Evolutionary conservation across 2,113 vertebrate species (phyloP).

Genomic region (Excalfactoria chinensis): DNA sequence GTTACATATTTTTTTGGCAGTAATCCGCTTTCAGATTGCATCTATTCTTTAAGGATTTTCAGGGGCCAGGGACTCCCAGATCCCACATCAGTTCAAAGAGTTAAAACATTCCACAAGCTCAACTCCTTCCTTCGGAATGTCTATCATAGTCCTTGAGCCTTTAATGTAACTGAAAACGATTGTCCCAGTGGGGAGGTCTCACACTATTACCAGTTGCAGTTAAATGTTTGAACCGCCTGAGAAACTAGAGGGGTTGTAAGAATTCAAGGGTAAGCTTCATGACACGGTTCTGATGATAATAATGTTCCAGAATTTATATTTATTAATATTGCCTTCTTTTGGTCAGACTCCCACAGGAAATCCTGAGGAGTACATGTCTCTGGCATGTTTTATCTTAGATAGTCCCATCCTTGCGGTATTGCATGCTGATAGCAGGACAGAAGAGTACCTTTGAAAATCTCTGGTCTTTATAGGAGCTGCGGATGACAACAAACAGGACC

Average conservation of each 20-base stretch:
- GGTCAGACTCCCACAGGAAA: slow-evolving; percentile 84
- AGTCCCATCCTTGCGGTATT: slow-evolving; percentile 78
- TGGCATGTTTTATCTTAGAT: slow-evolving; percentile 83
- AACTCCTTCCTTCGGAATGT: slow-evolving; percentile 71
- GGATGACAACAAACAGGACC: slow-evolving; percentile 86
- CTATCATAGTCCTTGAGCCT: slow-evolving; percentile 74
- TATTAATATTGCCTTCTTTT: slow-evolving; percentile 84
- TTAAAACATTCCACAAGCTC: slow-evolving; percentile 73
- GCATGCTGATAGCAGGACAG: slow-evolving; percentile 73
- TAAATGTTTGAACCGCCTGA: slow-evolving; percentile 76
- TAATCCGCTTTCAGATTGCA: slow-evolving; percentile 56
- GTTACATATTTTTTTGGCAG: slow-evolving; percentile 53
- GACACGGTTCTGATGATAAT: slow-evolving; percentile 74
- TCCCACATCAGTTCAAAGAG: slow-evolving; percentile 70
- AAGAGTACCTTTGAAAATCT: slow-evolving; percentile 82
- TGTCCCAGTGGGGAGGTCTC: slow-evolving; percentile 75
- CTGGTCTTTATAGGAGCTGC: slow-evolving; percentile 80
- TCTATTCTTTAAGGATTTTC: slow-evolving; percentile 71
- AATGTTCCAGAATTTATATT: slow-evolving; percentile 83
- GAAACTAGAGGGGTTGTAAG: slow-evolving; percentile 71
- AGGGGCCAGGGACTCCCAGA: slow-evolving; percentile 63
- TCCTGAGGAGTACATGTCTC: slow-evolving; percentile 79
- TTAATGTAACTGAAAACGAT: slow-evolving; percentile 81
- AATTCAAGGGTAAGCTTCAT: slow-evolving; percentile 76
- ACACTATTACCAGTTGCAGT: slow-evolving; percentile 70